These are phyloP conservation scores for Dicaeum eximium DNA, from an alignment of 2,113 vertebrate species.

Conservation along the genomic window DNA sequence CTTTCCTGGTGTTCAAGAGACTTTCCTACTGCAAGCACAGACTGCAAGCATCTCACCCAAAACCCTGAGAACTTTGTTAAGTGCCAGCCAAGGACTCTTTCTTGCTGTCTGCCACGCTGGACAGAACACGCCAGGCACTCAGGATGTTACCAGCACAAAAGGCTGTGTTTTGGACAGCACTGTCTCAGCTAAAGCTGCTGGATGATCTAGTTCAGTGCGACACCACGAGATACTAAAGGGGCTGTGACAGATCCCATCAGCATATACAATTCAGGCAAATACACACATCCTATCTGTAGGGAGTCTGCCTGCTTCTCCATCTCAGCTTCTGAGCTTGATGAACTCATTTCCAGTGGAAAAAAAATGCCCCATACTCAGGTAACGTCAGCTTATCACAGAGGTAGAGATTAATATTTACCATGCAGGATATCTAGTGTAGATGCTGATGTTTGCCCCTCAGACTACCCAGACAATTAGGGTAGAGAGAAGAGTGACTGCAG, in stretches of 20 bases:
- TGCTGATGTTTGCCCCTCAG: background rate
- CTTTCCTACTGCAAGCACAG: background rate
- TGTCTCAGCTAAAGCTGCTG: background rate
- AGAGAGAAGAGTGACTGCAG: background rate
- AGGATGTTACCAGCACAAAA: background rate
- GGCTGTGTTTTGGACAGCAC: background rate
- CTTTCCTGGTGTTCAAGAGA: background rate
- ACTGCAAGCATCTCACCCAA: background rate
- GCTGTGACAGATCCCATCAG: background rate
- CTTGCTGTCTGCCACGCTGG: background rate
- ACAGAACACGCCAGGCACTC: background rate
- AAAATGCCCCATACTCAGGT: background rate
- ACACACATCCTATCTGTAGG: background rate
- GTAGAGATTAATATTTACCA: background rate
- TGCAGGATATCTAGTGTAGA: background rate
- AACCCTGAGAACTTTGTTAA: background rate
- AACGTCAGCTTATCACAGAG: background rate
- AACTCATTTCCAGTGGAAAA: background rate
- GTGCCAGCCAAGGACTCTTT: background rate
- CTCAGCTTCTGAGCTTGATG: background rate
- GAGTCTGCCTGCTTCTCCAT: background rate
- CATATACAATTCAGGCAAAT: background rate
- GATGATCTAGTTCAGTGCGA: background rate
- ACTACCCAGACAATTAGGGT: background rate
- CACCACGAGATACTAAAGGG: fast-evolving